Percentiles rank a stretch among this genome's conserved stretches.
Conservation (phyloP, 1,140 invertebrate species). For the Caerostris darwini region DNA sequence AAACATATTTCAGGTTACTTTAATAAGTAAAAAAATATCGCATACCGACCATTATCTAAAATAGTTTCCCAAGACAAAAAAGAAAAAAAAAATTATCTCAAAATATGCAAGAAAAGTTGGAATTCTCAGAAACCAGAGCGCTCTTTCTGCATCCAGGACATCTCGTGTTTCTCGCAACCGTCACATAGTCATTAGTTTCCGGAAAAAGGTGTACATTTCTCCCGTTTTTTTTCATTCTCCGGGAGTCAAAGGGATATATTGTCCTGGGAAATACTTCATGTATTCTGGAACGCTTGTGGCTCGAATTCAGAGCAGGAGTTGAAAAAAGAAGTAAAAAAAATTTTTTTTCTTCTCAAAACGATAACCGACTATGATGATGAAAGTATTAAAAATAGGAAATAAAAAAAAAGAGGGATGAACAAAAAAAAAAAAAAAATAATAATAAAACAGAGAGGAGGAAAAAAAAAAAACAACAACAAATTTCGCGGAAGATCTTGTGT, state of each 20-base stretch:
- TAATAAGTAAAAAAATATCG: conserved; percentile 73
- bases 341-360: neutral
- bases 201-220: conserved; percentile 71
- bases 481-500: conserved; percentile 40
- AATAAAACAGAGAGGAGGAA: neutral
- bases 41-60: conserved; percentile 73
- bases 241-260: conserved; percentile 69
- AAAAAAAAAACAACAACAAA: conserved; percentile 50
- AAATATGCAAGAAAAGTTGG: conserved; percentile 74
- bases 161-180: conserved; percentile 72
- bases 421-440: conserved; percentile 5
- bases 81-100: conserved; percentile 27
- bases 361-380: conserved; percentile 58
- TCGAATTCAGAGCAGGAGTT: conserved; percentile 30
- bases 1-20: conserved; percentile 49
- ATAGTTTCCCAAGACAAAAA: conserved; percentile 28
- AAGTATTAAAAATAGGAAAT: conserved; percentile 57
- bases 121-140: conserved; percentile 70
- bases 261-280: conserved; percentile 73
- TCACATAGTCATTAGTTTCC: conserved; percentile 76
- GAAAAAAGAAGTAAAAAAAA: conserved; percentile 30
- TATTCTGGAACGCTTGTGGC: conserved; percentile 71
- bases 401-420: neutral
- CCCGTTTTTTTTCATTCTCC: conserved; percentile 22
- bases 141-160: conserved; percentile 46